Evolutionary conservation across 2,797 vertebrate species (phyloP), one percentile per base, ranked within the genome.

Genomic region (Orestias chungarensis): DNA sequence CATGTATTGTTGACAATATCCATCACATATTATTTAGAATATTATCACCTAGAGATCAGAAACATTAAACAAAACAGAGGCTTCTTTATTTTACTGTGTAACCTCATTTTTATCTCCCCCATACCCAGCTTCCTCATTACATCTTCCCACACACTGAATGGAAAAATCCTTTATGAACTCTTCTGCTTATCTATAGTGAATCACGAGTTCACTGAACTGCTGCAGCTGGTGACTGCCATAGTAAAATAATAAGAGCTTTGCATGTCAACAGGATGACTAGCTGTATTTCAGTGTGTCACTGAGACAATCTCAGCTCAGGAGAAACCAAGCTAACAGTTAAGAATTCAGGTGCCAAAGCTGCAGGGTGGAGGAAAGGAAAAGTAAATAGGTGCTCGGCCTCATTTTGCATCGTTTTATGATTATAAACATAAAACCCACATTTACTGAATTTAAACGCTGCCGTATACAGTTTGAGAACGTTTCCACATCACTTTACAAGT

Each of bases 1-100:
- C 15, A 40, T n/a, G 38, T 42, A 27, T 52, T 52, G 25, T 52
- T 12, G 50, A n/a, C n/a, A 0, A 52, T 25, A 6, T 27, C 14
- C 8, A 7, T 42, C 7, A 1, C 12, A 11, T 42, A 1, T 1
- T 42, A 42, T 55, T 29, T 55, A 27, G 29, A 64, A 42, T 25
- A 40, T 59, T 10, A 20, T 59, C n/a, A 40, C 59, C 35, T 25
- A 23, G 20, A 62, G 35, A 40, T 62, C 59, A 62, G 33, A 38
- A 62, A 40, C 59, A 62, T 5, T 62, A 62, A 40, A 62, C 59
- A 12, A 31, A 59, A 59, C 55, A 62, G n/a, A 62, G 25, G 33
- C 17, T 59, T 23, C 20, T 40, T n/a, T 14, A 62, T 61, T 35
- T 38, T 33, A 14, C 1, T 1, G 8, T 23, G n/a, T 12, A 20